Conservation (phyloP, 1,140 invertebrate species). For the Orussus abietinus region DNA sequence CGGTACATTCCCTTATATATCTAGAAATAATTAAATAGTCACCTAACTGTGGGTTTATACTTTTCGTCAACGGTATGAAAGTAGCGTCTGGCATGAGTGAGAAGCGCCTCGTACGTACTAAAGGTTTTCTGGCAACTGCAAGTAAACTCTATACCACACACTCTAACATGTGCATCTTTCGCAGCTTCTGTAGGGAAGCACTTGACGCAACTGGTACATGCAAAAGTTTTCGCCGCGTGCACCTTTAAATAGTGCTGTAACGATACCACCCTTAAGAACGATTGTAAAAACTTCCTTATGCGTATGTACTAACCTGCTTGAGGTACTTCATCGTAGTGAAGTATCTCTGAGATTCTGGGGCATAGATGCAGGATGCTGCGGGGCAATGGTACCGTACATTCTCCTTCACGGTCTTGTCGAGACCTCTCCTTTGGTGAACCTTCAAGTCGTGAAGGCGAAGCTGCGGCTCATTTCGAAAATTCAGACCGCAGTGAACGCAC, state of each 20-base stretch:
- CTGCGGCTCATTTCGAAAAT: slow-evolving; percentile 42
- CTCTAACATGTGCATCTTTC: slow-evolving; percentile 48
- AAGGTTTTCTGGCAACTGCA: slow-evolving; percentile 57
- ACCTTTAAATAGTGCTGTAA: slow-evolving; percentile 62
- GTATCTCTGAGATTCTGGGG: slow-evolving; percentile 34
- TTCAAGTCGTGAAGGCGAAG: slow-evolving; percentile 45
- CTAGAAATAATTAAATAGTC: slow-evolving; percentile 7
- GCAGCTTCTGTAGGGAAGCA: slow-evolving; percentile 55
- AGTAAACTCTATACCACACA: slow-evolving; percentile 54
- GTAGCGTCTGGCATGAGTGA: slow-evolving; percentile 57
- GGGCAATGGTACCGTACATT: slow-evolving; percentile 48
- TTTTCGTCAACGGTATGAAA: slow-evolving; percentile 49
- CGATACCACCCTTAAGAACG: slow-evolving; percentile 3
- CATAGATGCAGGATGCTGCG: slow-evolving; percentile 43
- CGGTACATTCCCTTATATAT: slow-evolving; percentile 1
- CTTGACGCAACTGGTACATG: slow-evolving; percentile 55
- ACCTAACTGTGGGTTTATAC: slow-evolving; percentile 38
- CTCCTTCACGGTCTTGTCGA: slow-evolving; percentile 35
- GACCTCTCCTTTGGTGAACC: slow-evolving; percentile 40
- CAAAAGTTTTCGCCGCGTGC: slow-evolving; percentile 56
- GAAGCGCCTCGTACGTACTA: slow-evolving; percentile 55
- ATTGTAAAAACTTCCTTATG: neutral
- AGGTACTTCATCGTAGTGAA: slow-evolving; percentile 50
- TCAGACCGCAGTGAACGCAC: slow-evolving; percentile 41
- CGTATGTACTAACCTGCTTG: slow-evolving; percentile 42